Base-by-base conservation (phyloP, 2,797 vertebrate species). In the Linurgus olivaceus region DNA sequence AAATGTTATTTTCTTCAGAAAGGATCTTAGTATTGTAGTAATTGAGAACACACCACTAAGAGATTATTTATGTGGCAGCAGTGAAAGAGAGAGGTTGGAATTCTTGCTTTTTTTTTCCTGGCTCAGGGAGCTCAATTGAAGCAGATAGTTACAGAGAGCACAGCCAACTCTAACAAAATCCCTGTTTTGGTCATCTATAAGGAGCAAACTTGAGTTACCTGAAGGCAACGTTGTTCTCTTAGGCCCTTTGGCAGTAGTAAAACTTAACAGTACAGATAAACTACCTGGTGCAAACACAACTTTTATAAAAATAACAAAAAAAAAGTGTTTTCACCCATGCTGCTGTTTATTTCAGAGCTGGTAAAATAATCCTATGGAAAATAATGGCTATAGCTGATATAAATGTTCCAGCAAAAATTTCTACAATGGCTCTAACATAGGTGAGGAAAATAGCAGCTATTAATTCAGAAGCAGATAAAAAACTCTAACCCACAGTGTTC, bases 131-230 rank as follows among this genome's bases (percentile, higher is more conserved):
- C 59, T 67, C 47, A 76, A 9, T 63, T 85, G 55, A 40, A 88
- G 31, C 0, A 0, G 47, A 45, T 59, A 52, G 84, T 76, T 92
- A 38, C 42, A 86, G 88, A 93, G 3, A 77, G 31, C 79, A 45
- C 61, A 90, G 86, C 84, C 93, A 93, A 76, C 48, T 93, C 47
- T 86, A 75, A 88, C 62, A 82, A 94, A 93, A 93, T 91, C 63
- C 33, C 57, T 76, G 23, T 91, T 96, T 93, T 79, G 71, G 86
- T 92, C 86, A 73, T 73, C 59, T 79, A 10, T 91, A 70, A 85
- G 70, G 58, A 87, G 55, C 40, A 85, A 93, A 85, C 55, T 51
- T 44, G 51, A 51, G 51, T 62, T 86, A 54, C 81, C 62, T 89
- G 67, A 93, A 87, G 51, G 47, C 63, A 73, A n/a, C 25, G 9